Conservation (phyloP, 1,140 invertebrate genomes). For the Helicoverpa armigera region DNA sequence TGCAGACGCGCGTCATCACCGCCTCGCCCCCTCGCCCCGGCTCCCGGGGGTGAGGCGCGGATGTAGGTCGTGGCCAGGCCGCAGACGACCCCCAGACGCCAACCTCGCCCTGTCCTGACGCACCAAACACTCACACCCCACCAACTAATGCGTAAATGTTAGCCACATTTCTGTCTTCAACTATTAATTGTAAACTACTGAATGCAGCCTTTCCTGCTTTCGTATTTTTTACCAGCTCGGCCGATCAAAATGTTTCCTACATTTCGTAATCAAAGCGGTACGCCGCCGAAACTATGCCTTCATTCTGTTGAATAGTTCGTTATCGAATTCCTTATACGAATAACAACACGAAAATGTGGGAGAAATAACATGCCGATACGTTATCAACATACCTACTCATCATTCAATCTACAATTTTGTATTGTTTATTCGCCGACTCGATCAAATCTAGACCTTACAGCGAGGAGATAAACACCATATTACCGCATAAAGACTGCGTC, state of each 20-base stretch:
- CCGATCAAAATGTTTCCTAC: constrained; percentile 22
- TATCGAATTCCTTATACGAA: constrained; percentile 34
- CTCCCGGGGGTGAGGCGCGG: constrained; percentile 40
- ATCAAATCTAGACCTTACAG: constrained; percentile 31
- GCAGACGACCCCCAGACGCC: constrained; percentile 82
- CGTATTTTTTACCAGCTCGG: not conserved
- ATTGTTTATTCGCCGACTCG: constrained; percentile 23
- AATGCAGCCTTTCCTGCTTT: not conserved
- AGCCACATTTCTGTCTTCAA: not conserved
- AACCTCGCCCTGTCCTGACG: constrained; percentile 46
- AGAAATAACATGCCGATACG: constrained; percentile 41
- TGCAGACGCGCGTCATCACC: constrained; percentile 63
- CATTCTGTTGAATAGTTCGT: constrained; percentile 36
- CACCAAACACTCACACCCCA: constrained; percentile 41
- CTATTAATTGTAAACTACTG: not conserved
- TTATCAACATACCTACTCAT: constrained; percentile 43
- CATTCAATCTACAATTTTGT: constrained; percentile 43
- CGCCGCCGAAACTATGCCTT: constrained; percentile 31
- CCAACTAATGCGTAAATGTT: constrained; percentile 42
- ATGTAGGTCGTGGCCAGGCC: constrained; percentile 79
- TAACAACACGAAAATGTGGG: constrained; percentile 44
- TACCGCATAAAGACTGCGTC: constrained; percentile 27
- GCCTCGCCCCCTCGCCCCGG: constrained; percentile 4
- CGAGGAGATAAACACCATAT: constrained; percentile 17
- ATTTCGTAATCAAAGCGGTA: constrained; percentile 24